Evolutionary conservation across 2,797 vertebrate genomes (phyloP).

Genomic region (Trichosurus vulpecula): DNA sequence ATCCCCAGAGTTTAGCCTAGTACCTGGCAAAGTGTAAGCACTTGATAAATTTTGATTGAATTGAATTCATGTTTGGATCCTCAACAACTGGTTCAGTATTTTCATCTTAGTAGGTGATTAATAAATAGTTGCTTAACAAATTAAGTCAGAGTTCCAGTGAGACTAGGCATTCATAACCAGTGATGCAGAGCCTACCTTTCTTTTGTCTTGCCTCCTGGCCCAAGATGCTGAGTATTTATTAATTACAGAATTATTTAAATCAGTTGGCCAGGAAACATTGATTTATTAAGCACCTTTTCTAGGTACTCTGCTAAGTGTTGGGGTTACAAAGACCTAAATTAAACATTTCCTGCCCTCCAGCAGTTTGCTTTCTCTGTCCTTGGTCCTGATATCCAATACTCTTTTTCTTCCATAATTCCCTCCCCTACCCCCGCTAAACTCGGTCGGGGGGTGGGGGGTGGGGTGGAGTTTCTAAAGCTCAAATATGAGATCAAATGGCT

Average conservation of each 20-base stretch:
- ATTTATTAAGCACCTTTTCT: not conserved
- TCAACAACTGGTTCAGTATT: not conserved
- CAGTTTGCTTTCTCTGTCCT: not conserved
- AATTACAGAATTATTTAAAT: not conserved
- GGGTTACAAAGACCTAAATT: not conserved
- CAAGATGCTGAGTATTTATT: not conserved
- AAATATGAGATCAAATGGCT: not conserved
- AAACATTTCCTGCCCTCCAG: not conserved
- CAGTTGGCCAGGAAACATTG: not conserved
- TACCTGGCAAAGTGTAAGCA: not conserved
- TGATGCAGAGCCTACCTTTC: not conserved
- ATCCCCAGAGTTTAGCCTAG: not conserved
- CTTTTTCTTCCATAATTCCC: not conserved
- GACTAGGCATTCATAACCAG: not conserved
- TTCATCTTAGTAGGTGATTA: not conserved
- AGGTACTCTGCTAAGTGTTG: not conserved
- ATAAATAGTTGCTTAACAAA: not conserved
- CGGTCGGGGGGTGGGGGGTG: rapidly evolving
- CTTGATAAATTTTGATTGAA: not conserved
- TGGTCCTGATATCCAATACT: not conserved
- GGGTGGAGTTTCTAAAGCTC: constrained; percentile 41
- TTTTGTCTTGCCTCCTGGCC: too few relatives aligned
- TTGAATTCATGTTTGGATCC: not conserved
- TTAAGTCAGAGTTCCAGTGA: not conserved
- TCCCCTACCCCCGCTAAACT: not conserved